Evolutionary conservation across 2,888 invertebrate species (phyloP).

Genomic region (Lithodes maja): DNA sequence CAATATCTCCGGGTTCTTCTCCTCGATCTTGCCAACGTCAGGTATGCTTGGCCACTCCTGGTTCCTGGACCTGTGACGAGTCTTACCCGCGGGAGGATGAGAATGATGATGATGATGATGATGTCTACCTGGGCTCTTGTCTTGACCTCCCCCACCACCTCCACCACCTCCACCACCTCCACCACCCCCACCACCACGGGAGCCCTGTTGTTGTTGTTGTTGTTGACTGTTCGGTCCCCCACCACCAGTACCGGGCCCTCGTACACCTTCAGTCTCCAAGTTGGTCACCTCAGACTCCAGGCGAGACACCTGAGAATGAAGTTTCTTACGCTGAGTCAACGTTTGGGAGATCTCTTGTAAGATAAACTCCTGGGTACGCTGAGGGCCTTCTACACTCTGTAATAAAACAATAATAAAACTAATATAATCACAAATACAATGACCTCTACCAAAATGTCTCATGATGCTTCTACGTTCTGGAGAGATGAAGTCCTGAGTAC

Average conservation of each 20-base stretch:
- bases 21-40: constrained; percentile 91
- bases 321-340: constrained; percentile 86
- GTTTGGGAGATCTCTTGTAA: constrained; percentile 91
- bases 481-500: not conserved
- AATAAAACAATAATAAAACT: not conserved
- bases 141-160: constrained; percentile 7
- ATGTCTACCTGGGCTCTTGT: constrained; percentile 68
- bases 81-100: constrained; percentile 27
- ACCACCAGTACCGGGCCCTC: constrained; percentile 73
- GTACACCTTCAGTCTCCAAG: constrained; percentile 79
- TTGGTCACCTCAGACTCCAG: constrained; percentile 86
- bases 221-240: not conserved
- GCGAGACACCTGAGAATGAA: constrained; percentile 85
- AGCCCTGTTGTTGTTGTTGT: not conserved
- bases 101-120: no score
- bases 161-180: constrained; percentile 74
- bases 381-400: constrained; percentile 72
- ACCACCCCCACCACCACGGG: constrained; percentile 56
- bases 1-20: constrained; percentile 91
- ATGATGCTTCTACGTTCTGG: not conserved
- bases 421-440: not conserved
- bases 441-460: not conserved
- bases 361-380: constrained; percentile 84
- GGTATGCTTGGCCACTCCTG: constrained; percentile 95
- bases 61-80: constrained; percentile 81